Percentiles rank a stretch among this genome's conserved stretches.
Conservation (phyloP, 2,797 vertebrate genomes). For the Neomorphus geoffroyi region DNA sequence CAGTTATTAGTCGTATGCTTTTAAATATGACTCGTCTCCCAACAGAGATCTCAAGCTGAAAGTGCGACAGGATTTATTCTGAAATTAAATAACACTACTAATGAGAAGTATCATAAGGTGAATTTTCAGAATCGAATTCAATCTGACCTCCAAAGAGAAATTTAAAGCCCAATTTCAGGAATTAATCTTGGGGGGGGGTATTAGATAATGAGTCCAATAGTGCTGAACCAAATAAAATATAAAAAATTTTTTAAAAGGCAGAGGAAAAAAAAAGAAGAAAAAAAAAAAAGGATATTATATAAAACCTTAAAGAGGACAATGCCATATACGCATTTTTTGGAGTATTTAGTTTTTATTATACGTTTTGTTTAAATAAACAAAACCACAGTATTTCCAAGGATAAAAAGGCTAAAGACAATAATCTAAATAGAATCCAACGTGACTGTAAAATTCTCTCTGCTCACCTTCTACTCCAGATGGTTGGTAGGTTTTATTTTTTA, state of each 20-base stretch:
- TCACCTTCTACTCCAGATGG: not conserved
- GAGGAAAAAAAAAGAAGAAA: not conserved
- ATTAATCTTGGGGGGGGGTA: not conserved
- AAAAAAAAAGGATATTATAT: not conserved
- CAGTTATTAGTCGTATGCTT: not conserved
- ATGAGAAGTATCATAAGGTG: not conserved
- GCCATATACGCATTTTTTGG: not conserved
- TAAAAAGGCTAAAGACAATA: not conserved
- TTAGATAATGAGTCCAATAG: not conserved
- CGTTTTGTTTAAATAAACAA: not conserved
- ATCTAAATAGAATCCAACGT: not conserved
- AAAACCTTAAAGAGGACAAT: not conserved
- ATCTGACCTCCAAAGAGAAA: not conserved
- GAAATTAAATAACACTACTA: not conserved
- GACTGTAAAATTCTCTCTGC: not conserved
- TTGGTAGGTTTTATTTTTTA: not conserved
- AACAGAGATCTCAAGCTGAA: not conserved
- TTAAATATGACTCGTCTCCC: not conserved
- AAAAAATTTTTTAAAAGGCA: accelerated
- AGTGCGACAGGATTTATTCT: not conserved
- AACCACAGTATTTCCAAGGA: not conserved
- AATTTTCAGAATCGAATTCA: not conserved
- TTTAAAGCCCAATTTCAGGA: not conserved
- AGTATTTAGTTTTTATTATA: not conserved
- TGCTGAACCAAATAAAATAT: not conserved